Percentiles rank a stretch among this genome's conserved stretches.
Evolutionary conservation across 2,888 invertebrate genomes (phyloP).

Genomic region (Parapristionchus giblindavisi): DNA sequence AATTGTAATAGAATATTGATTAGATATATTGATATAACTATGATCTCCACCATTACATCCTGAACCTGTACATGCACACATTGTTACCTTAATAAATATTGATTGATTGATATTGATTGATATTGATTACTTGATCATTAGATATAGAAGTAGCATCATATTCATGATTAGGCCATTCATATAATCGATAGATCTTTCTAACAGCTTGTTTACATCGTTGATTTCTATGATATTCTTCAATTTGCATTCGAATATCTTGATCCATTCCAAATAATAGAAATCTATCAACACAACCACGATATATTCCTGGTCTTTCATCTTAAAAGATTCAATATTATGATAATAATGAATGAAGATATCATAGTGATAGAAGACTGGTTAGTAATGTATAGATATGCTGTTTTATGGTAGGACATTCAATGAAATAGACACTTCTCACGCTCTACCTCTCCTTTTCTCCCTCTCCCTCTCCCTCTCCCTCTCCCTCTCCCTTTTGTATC

Average conservation of each 20-base stretch:
- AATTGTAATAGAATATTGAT: background rate
- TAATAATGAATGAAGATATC: too few species aligned
- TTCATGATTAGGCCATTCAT: slow-evolving; percentile 50
- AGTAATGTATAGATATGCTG: too few species aligned
- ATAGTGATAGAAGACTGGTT: too few species aligned
- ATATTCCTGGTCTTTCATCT: too few species aligned
- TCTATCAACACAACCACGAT: slow-evolving; percentile 63
- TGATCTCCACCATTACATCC: slow-evolving; percentile 58
- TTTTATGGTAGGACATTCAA: background rate
- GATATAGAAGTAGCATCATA: slow-evolving; percentile 43
- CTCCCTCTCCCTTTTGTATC: background rate
- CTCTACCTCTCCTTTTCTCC: background rate
- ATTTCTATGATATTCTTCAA: slow-evolving; percentile 35
- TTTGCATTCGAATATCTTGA: slow-evolving; percentile 54
- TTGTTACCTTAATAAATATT: slow-evolving; percentile 54
- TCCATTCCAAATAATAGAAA: slow-evolving; percentile 61
- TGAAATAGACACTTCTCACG: background rate
- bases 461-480: slow-evolving; percentile 1
- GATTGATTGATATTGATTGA: background rate
- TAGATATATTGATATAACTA: background rate
- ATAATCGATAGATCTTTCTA: slow-evolving; percentile 57
- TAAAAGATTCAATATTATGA: too few species aligned
- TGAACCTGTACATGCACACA: slow-evolving; percentile 61
- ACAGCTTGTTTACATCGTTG: slow-evolving; percentile 55
- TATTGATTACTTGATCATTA: background rate